Evolutionary conservation across 2,797 vertebrate species (phyloP).

Genomic region (Chromobotia macracanthus): DNA sequence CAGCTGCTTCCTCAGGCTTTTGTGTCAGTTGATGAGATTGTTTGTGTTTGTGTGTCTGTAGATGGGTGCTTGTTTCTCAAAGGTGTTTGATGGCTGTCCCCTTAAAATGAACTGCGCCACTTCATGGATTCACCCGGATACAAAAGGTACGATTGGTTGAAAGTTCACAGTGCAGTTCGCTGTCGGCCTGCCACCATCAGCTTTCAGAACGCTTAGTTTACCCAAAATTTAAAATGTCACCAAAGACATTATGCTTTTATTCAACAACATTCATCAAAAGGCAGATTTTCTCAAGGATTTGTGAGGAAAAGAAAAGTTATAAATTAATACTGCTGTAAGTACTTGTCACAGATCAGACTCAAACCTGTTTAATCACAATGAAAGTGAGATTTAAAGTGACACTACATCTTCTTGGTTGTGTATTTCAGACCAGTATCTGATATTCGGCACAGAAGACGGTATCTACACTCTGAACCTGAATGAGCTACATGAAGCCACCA

Average conservation of each 20-base stretch:
- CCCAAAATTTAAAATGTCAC: too few species aligned
- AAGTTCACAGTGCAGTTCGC: too few species aligned
- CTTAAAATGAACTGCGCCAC: conserved; percentile 98
- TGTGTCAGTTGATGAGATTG: background rate
- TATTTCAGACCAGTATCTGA: conserved; percentile 91
- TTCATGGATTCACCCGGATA: conserved; percentile 98
- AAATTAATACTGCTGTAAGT: too few species aligned
- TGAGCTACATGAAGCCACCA: conserved; percentile 95
- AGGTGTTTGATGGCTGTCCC: conserved; percentile 98
- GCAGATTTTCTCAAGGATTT: too few species aligned
- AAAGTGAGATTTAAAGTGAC: background rate
- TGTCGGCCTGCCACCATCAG: too few species aligned
- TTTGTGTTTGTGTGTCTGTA: conserved; percentile 66
- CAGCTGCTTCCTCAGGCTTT: background rate
- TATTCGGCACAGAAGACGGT: conserved; percentile 97
- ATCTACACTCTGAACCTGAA: conserved; percentile 98
- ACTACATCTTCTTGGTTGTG: background rate
- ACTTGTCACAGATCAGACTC: background rate
- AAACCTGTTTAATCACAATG: background rate
- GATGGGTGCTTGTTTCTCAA: conserved; percentile 99
- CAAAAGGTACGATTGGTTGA: conserved; percentile 83
- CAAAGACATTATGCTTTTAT: too few species aligned
- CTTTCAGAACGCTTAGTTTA: too few species aligned
- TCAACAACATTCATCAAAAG: too few species aligned
- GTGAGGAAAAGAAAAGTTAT: too few species aligned